Base-by-base conservation (phyloP, 2,797 vertebrate species). In the Sternarchorhynchus goeldii region DNA sequence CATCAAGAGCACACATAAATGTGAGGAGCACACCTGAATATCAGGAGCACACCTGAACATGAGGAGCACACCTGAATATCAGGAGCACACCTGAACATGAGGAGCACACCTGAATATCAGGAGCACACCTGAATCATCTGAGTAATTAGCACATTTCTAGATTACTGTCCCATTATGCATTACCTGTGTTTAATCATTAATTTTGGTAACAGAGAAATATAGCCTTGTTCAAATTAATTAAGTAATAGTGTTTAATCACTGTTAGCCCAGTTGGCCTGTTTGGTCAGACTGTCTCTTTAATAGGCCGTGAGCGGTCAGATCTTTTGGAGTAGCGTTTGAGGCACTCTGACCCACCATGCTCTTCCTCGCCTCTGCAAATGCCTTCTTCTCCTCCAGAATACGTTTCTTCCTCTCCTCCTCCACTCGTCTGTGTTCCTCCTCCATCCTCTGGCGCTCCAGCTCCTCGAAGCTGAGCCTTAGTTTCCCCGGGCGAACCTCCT, bases 381-480 rank as follows among this genome's bases (percentile, higher is more conserved):
- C 95, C 88, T 87, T 94, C 85, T 95, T 97, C 88, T 99, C 98
- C 78, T 99, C 96, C 86, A 96, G 94, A 85, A 97, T 99, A 76
- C 97, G 95, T 85, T 87, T 93, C 82, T 94, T 94, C 72, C 96
- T 92, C 81, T 95, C 97, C 63, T 95, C 96, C 83, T 98, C 97
- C 60, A 95, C 95, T 88, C 91, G 96, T 81, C 93, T 95, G 77
- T 95, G 96, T 79, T 93, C 94, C 6, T 94, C 96, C 88, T 97
- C 95, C 70, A 95, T 94, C 76, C 98, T 94, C 82, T 95, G 96
- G 80, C 91, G 95, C 89, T 99, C 98, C 68, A 96, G 81, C 87
- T 99, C 97, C 87, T 99, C 98, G 87, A 99, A 99, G 90, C 97
- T 97, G 87, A 97, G 88, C 84, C 92, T 94, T 76, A 99, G 93